Base-by-base conservation (phyloP, 2,113 vertebrate genomes). In the Cyanoderma ruficeps region DNA sequence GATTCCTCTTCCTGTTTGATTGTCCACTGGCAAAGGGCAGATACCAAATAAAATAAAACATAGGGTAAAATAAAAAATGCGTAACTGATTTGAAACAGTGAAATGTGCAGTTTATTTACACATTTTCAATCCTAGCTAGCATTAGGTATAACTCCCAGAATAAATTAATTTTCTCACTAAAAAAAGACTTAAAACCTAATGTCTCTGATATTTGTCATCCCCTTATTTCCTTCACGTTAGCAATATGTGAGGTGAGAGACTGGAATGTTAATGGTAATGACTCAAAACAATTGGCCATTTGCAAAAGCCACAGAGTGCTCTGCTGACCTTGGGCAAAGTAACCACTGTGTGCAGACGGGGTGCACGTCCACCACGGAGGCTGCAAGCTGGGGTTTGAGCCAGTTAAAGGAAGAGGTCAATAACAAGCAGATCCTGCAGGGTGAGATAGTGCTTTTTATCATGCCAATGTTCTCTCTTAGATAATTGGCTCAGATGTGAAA, bases 271-370 rank as follows among this genome's bases (percentile, higher is more conserved):
- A 53, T 24, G 39, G 23, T 6, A 20, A 30, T 69, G 46, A 87
- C 74, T 69, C 33, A 78, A 86, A 68, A 44, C 37, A 52, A 27
- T 8, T 2, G 4, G 15, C 33, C 33, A 60, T 60, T 87, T 60
- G 27, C 63, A 53, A 69, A 77, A 77, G 39, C 46, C 30, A 21
- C 53, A 33, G 63, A 44, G 27, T 37, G 31, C 22, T 60, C 46
- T 77, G 63, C 39, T 77, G 39, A 28, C 22, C 39, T 28, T 31
- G 12, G 33, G n/a, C 55, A n/a, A 33, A 69, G 55, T 10, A n/a
- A 37, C 18, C 31, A 60, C 17, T 0, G 0, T 1, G 0, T 37
- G 64, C 37, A 77, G 63, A 53, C 11, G 15, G 6, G 15, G 5
- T 52, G 39, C 39, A 53, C 5, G 0, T 19, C 63, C 12, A 46